Percentiles rank a stretch among this genome's conserved stretches.
Evolutionary conservation across 2,113 vertebrate species (phyloP).

Genomic region (Dicerorhinus sumatrensis): DNA sequence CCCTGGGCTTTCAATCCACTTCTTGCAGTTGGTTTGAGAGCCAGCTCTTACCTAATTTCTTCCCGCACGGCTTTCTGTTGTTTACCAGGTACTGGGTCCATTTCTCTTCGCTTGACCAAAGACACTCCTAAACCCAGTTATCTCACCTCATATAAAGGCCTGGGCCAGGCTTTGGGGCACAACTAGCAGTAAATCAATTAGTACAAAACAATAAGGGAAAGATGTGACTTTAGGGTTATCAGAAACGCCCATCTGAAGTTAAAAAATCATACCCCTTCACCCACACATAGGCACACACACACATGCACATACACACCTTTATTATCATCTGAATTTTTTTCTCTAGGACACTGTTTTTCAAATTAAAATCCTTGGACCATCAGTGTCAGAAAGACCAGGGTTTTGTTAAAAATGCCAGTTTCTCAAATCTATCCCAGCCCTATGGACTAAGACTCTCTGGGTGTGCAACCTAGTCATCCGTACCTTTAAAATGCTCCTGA

Average conservation of each 20-base stretch:
- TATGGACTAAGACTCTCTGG: not conserved
- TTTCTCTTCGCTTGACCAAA: not conserved
- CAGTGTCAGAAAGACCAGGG: not conserved
- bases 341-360: not conserved
- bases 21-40: not conserved
- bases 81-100: not conserved
- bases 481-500: not conserved
- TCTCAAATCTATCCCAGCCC: not conserved
- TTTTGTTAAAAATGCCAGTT: not conserved
- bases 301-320: not conserved
- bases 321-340: not conserved
- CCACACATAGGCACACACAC: rapidly evolving
- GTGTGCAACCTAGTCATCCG: not conserved
- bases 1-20: not conserved
- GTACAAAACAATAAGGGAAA: not conserved
- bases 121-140: not conserved
- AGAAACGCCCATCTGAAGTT: not conserved
- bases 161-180: not conserved
- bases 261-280: not conserved
- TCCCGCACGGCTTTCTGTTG: not conserved
- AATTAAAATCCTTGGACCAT: not conserved
- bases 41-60: not conserved
- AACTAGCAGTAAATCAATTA: not conserved
- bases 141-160: not conserved
- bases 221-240: not conserved